Evolutionary conservation across 2,888 invertebrate genomes (phyloP).

Genomic region (Phyto melanocephala): DNA sequence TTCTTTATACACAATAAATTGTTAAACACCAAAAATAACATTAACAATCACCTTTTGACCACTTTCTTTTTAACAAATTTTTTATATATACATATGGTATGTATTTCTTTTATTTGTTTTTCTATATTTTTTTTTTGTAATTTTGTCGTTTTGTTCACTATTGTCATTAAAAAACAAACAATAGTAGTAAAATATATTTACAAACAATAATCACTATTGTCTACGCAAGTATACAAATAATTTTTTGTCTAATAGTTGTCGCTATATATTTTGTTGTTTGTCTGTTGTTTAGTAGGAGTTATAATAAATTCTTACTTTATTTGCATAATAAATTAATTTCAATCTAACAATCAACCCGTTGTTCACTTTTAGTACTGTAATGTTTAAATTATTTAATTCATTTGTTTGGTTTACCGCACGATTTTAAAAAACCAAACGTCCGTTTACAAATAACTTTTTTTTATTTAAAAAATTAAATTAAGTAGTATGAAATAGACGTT

Average conservation of each 20-base stretch:
- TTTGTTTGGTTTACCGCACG: neutral
- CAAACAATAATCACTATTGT: neutral
- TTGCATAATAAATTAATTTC: conserved; percentile 66
- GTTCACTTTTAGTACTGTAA: conserved; percentile 4
- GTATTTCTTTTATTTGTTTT: neutral
- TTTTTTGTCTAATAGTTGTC: neutral
- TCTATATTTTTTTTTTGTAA: neutral
- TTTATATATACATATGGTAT: neutral
- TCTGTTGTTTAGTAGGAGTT: neutral
- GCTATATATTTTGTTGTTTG: conserved; percentile 10
- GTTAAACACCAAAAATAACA: neutral
- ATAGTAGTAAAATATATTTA: conserved; percentile 25
- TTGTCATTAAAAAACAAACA: conserved; percentile 45
- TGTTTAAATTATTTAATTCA: neutral
- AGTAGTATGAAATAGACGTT: conserved; percentile 40
- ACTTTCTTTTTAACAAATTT: conserved; percentile 53
- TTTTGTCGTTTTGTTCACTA: conserved; percentile 15
- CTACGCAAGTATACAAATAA: neutral
- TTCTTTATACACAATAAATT: conserved; percentile 2
- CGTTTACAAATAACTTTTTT: conserved; percentile 31
- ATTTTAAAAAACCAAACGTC: conserved; percentile 28
- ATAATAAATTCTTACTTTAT: conserved; percentile 64
- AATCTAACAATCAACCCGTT: conserved; percentile 52
- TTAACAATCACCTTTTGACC: neutral
- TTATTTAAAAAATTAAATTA: conserved; percentile 1